Percentiles rank a stretch among this genome's conserved stretches.
phyloP scores from a whole-genome alignment of 2,113 vertebrate species.

The Aphyosemion australe region DNA sequence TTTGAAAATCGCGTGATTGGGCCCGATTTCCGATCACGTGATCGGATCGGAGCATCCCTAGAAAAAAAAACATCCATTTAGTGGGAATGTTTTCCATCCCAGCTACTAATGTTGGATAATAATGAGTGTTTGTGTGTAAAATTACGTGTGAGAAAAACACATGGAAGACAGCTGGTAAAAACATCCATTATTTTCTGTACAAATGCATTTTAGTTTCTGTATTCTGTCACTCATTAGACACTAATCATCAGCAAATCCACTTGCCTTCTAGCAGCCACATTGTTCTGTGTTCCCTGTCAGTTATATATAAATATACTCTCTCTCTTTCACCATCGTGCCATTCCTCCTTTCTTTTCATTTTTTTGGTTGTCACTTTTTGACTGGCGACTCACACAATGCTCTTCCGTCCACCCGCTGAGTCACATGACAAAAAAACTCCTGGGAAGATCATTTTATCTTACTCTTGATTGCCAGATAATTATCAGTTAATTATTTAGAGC shows the following conservation, averaged over 20 bases:
- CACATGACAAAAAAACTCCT: slow-evolving; percentile 65
- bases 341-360: neutral
- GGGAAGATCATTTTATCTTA: slow-evolving; percentile 79
- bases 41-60: too few species aligned
- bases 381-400: slow-evolving; percentile 60
- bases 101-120: slow-evolving; percentile 2
- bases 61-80: slow-evolving; percentile 35
- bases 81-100: slow-evolving; percentile 35
- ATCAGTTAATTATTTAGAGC: slow-evolving; percentile 86
- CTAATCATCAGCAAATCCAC: slow-evolving; percentile 69
- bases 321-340: slow-evolving; percentile 33
- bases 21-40: too few species aligned
- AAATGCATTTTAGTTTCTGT: slow-evolving; percentile 64
- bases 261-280: slow-evolving; percentile 55
- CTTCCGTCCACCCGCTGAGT: slow-evolving; percentile 55
- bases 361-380: slow-evolving; percentile 48
- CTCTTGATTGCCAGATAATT: slow-evolving; percentile 84
- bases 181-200: slow-evolving; percentile 62
- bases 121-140: slow-evolving; percentile 20
- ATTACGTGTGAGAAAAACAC: slow-evolving; percentile 32
- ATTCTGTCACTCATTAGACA: slow-evolving; percentile 73
- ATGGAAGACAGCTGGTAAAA: slow-evolving; percentile 48
- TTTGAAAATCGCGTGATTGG: too few species aligned
- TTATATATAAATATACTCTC: slow-evolving; percentile 15
- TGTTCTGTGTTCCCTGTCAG: slow-evolving; percentile 51